Evolutionary conservation across 2,797 vertebrate genomes (phyloP).

Genomic region (Poecilia gillii): DNA sequence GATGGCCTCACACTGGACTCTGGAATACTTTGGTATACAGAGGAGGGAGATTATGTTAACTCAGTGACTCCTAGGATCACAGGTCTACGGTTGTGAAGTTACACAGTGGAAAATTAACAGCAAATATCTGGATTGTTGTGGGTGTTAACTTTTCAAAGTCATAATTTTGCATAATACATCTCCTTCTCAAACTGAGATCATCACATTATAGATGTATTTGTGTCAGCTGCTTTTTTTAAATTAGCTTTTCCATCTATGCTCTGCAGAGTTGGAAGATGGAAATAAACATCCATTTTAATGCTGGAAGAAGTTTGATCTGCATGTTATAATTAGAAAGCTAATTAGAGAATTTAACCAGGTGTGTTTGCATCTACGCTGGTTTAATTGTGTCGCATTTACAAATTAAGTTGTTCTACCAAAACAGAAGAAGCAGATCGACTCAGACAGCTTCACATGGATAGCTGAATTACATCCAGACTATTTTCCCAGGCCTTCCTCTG

Average conservation of each 20-base stretch:
- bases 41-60: background rate
- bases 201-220: background rate
- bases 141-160: too few species aligned
- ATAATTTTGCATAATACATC: background rate
- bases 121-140: too few species aligned
- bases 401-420: constrained; percentile 37
- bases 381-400: constrained; percentile 58
- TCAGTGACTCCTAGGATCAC: background rate
- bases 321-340: constrained; percentile 12
- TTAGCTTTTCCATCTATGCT: background rate
- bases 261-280: background rate
- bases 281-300: background rate
- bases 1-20: background rate
- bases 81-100: background rate
- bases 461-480: constrained; percentile 12
- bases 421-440: constrained; percentile 25
- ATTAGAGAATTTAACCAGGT: constrained; percentile 42
- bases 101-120: too few species aligned
- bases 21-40: background rate
- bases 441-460: background rate
- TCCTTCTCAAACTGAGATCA: background rate
- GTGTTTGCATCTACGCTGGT: constrained; percentile 17
- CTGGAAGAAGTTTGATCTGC: constrained; percentile 15
- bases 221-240: background rate
- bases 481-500: constrained; percentile 23